These are phyloP conservation scores for Felis catus DNA, from an alignment of 2,113 vertebrate genomes.

Conservation along the genomic window F.catus_Fca126_mat1.0 CM031427.1:8632001-8632500, in stretches of 20 bases:
- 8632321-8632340: constrained; percentile 52
- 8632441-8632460: constrained; percentile 53
- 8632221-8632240: constrained; percentile 62
- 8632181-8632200: constrained; percentile 62
- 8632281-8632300: constrained; percentile 70
- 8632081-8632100: fast-evolving
- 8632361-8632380: constrained; percentile 68
- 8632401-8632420: constrained; percentile 63
- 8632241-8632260: constrained; percentile 69
- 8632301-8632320: constrained; percentile 49
- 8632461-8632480: neutral
- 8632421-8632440: constrained; percentile 49
- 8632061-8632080: neutral
- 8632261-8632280: constrained; percentile 78
- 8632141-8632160: neutral
- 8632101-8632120: neutral
- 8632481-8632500: neutral
- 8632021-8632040: constrained; percentile 54
- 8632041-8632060: neutral
- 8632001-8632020: constrained; percentile 70
- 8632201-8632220: constrained; percentile 42
- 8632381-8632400: constrained; percentile 63
- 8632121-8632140: constrained; percentile 16
- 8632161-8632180: constrained; percentile 71
- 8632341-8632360: constrained; percentile 24